Conservation (phyloP, 2,888 invertebrate species). For the Polydrusus cervinus region DNA sequence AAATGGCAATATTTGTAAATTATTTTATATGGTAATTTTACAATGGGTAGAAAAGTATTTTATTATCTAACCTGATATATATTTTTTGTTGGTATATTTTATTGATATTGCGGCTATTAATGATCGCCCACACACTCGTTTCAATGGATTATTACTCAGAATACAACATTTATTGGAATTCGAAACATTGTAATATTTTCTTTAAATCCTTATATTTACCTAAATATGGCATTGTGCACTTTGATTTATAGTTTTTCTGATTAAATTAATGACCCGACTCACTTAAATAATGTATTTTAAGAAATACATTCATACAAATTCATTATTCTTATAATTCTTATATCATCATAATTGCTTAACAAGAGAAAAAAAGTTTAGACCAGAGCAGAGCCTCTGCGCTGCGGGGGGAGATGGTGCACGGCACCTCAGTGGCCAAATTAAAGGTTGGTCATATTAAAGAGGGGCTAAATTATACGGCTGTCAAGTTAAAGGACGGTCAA, state of each 20-base stretch:
- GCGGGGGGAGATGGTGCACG: no score
- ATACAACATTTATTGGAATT: conserved; percentile 19
- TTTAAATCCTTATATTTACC: not conserved
- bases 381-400: no score
- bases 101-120: conserved; percentile 63
- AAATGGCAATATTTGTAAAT: not conserved
- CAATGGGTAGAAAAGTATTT: not conserved
- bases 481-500: no score
- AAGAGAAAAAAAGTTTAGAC: no score
- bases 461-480: no score
- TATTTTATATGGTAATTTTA: not conserved
- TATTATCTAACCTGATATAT: conserved; percentile 33
- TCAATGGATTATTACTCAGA: conserved; percentile 9
- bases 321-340: no score
- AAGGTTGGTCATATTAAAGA: no score
- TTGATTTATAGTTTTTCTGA: not conserved
- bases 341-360: no score
- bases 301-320: no score
- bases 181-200: not conserved
- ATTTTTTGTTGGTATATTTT: conserved; percentile 44
- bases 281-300: no score
- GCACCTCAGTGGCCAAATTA: no score
- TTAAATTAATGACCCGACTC: not conserved
- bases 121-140: conserved; percentile 22
- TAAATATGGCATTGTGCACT: no score